Evolutionary conservation across 2,113 vertebrate genomes (phyloP).

Genomic region (Camelus bactrianus): DNA sequence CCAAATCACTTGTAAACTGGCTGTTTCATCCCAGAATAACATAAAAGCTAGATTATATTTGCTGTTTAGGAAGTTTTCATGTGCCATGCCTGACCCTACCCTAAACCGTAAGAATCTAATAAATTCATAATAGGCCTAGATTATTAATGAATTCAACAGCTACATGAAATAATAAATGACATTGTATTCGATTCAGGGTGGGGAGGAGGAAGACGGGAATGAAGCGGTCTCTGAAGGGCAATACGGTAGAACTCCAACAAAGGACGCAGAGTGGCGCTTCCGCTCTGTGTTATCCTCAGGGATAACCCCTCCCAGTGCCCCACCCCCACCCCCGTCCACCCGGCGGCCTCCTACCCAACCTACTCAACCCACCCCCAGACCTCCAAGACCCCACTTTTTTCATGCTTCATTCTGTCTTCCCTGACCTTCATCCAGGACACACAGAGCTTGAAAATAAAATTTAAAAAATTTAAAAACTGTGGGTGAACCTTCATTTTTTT

Average conservation of each 20-base stretch:
- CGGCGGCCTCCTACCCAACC: neutral
- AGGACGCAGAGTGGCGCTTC: neutral
- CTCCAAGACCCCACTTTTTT: neutral
- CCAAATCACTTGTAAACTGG: neutral
- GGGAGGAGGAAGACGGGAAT: neutral
- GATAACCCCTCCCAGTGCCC: too few species aligned
- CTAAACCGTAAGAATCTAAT: neutral
- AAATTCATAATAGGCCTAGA: neutral
- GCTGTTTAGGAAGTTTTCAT: neutral
- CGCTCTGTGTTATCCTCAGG: rapidly evolving
- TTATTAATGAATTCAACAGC: neutral
- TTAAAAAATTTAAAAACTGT: neutral
- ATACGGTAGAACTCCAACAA: rapidly evolving
- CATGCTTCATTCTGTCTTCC: neutral
- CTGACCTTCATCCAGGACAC: neutral
- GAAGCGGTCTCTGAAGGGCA: neutral
- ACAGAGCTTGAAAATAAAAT: constrained; percentile 17
- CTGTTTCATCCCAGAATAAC: neutral
- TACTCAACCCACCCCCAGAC: neutral
- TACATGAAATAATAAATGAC: neutral
- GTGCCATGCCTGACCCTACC: neutral
- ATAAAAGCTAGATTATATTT: neutral
- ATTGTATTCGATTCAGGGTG: neutral
- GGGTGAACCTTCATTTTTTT: neutral
- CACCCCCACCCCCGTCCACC: neutral